Evolutionary conservation across 2,797 vertebrate species (phyloP).

Genomic region (Tokudaia tokunoshimensis): DNA sequence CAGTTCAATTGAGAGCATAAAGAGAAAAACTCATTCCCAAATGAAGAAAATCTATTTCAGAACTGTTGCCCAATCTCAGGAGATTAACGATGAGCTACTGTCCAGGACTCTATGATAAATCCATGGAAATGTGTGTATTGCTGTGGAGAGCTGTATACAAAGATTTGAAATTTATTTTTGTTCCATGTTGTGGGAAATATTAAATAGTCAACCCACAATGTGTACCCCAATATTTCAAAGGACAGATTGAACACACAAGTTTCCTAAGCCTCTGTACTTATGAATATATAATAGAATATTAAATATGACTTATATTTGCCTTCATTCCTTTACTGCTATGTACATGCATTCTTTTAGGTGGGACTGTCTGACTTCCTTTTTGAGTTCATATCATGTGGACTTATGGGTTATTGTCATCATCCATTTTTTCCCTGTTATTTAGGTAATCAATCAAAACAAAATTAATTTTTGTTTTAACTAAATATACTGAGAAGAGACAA

Average conservation of each 20-base stretch:
- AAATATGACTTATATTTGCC: not conserved
- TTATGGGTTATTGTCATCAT: not conserved
- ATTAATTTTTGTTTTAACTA: not conserved
- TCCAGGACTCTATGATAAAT: not conserved
- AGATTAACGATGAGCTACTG: not conserved
- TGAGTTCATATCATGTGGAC: not conserved
- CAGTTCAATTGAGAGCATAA: not conserved
- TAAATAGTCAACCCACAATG: no score
- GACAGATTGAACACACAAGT: not conserved
- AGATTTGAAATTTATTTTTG: conserved; percentile 5
- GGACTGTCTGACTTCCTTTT: not conserved
- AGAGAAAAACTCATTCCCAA: not conserved
- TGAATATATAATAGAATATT: not conserved
- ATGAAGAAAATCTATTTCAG: not conserved
- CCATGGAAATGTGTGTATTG: not conserved
- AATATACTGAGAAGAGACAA: not conserved
- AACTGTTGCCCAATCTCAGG: not conserved
- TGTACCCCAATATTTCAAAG: not conserved
- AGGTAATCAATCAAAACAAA: not conserved
- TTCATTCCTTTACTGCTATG: not conserved
- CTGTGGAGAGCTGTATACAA: not conserved
- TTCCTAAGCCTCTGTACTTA: not conserved
- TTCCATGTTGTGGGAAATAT: no score
- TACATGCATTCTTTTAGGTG: not conserved
- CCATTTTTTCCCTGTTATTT: not conserved